Conservation (phyloP, 2,113 vertebrate species). For the Dolichallabes microphthalmus region DNA sequence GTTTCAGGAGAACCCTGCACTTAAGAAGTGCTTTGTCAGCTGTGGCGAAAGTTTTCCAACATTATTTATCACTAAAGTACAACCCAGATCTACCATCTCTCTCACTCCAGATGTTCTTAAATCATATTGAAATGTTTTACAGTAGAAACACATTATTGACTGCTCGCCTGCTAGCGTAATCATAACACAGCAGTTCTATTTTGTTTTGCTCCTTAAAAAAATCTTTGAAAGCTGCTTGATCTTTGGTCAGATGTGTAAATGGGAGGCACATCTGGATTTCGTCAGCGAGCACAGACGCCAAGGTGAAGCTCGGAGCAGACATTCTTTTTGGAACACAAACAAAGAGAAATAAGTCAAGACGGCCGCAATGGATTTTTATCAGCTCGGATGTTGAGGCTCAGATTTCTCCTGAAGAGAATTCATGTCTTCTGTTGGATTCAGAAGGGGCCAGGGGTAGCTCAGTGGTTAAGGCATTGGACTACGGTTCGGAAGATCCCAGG, state of each 20-base stretch:
- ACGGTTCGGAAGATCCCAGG: no score
- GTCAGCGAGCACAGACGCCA: neutral
- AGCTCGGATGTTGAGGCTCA: neutral
- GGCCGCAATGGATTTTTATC: neutral
- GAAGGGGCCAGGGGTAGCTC: no score
- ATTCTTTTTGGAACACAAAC: neutral
- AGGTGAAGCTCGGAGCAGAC: neutral
- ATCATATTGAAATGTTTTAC: neutral
- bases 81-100: neutral
- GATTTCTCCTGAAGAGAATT: neutral
- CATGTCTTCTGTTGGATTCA: neutral
- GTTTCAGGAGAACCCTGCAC: no score
- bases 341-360: neutral
- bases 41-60: neutral
- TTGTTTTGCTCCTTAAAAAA: neutral
- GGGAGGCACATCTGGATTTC: constrained; percentile 26
- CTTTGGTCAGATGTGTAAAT: constrained; percentile 6
- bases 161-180: neutral
- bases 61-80: neutral
- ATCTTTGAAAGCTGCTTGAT: neutral
- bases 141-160: neutral
- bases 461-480: no score
- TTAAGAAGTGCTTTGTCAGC: neutral
- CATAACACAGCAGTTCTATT: neutral
- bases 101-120: neutral